Conservation (phyloP, 2,113 vertebrate species). For the Triplophysa rosa region DNA sequence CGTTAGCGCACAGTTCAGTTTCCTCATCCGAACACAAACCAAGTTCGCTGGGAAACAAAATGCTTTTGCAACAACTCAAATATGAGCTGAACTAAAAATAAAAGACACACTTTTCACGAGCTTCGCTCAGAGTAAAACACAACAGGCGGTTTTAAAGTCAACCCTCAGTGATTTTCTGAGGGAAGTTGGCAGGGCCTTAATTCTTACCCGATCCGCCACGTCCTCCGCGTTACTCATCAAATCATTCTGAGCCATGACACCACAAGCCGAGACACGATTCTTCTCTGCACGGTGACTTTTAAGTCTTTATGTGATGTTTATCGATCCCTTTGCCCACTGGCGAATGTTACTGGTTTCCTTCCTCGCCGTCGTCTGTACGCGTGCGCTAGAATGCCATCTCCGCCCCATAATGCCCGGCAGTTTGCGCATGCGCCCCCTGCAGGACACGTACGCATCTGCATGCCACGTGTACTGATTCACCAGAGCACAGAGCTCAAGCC, state of each 20-base stretch:
- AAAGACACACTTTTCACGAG: neutral
- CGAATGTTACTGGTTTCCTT: constrained; percentile 23
- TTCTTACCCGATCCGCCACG: constrained; percentile 67
- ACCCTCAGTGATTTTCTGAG: constrained; percentile 5
- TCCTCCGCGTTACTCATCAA: constrained; percentile 68
- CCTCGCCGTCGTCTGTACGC: constrained; percentile 25
- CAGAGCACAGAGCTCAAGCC: neutral
- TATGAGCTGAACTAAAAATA: neutral
- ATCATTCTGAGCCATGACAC: constrained; percentile 61
- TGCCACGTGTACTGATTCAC: constrained; percentile 56
- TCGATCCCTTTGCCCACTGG: neutral
- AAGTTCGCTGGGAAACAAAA: neutral
- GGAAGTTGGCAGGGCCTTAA: neutral
- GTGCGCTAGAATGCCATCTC: constrained; percentile 45
- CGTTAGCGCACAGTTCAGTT: neutral
- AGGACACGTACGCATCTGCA: constrained; percentile 32
- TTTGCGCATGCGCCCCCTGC: constrained; percentile 49
- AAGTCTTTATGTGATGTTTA: neutral
- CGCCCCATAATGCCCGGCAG: constrained; percentile 59
- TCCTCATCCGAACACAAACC: neutral
- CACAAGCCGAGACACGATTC: neutral
- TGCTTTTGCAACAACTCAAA: neutral
- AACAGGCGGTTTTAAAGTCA: neutral
- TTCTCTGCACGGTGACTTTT: neutral
- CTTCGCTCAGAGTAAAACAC: neutral